Evolutionary conservation across 1,140 invertebrate genomes (phyloP), one percentile per base, ranked within the genome.

Genomic region (Lysiphlebus fabarum): DNA sequence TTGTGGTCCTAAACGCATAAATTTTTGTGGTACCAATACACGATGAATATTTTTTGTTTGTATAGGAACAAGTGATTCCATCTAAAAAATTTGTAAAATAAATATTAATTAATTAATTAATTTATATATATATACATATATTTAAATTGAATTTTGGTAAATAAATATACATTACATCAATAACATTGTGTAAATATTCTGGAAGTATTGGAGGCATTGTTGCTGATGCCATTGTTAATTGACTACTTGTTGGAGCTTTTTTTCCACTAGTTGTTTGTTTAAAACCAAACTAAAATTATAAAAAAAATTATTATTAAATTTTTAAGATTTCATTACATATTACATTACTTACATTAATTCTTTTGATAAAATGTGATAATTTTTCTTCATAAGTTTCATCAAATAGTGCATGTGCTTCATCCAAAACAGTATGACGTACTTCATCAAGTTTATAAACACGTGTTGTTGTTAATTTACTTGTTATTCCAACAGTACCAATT

Each of bases 391-490:
- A 98, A 63, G 88, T 92, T 65, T 92, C 88, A 79, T 99, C 93
- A 7, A 97, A 76, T 44, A 98, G 73, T 3, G 94, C 90, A 73
- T 98, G 95, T 2, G 93, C 93, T 81, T 99, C 96, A 79, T 99
- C 96, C 8, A 98, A 66, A 3, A 98, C 88, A 8, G 96, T 70
- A 72, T 92, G 88, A 50, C 82, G 82, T 0, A 93, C 81, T 59
- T 83, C 75, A 38, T 84, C 64, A 47, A 88, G 78, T 69, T 85
- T 85, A 64, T 87, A 91, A 33, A 90, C 82, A 26, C 85, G 82
- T 7, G 82, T 84, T 7, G 87, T 86, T 0, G 87, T 84, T 34
- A 93, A 77, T 78, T 93, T 93, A 66, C 85, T 87, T 34, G 92
- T 75, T 0, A 86, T 87, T 40, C 92, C 92, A 1, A 93, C 72